Percentiles rank a stretch among this genome's conserved stretches.
phyloP scores from a whole-genome alignment of 2,888 invertebrate species.

The Diarsia mendica region DNA sequence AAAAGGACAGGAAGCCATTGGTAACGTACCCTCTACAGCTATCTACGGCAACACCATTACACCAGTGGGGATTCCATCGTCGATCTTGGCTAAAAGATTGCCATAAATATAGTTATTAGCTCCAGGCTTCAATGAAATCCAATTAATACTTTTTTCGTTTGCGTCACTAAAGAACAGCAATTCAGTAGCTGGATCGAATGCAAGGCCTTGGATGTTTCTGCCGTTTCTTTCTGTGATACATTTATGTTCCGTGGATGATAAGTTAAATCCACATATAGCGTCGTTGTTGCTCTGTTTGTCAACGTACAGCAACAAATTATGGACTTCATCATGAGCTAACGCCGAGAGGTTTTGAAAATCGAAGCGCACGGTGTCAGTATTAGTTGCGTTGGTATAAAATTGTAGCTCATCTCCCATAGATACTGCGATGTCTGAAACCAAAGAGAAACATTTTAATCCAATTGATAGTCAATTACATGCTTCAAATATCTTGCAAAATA shows the following conservation, averaged over 20 bases:
- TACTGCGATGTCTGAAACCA: neutral
- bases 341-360: neutral
- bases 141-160: conserved; percentile 1
- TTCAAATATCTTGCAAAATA: too few species aligned
- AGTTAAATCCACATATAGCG: neutral
- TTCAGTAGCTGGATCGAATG: neutral
- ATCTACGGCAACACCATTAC: neutral
- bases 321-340: neutral
- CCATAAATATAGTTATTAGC: neutral
- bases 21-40: too few species aligned
- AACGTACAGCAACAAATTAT: neutral
- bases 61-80: neutral
- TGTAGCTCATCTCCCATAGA: neutral
- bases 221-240: neutral
- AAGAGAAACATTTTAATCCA: neutral
- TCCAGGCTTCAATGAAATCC: neutral
- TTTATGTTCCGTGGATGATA: neutral
- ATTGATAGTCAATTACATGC: too few species aligned
- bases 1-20: too few species aligned
- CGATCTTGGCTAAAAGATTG: neutral
- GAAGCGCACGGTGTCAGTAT: neutral
- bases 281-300: neutral
- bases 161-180: neutral
- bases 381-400: neutral
- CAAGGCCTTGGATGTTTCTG: neutral